phyloP scores from a whole-genome alignment of 2,113 vertebrate species.

The Sialia sialis region DNA sequence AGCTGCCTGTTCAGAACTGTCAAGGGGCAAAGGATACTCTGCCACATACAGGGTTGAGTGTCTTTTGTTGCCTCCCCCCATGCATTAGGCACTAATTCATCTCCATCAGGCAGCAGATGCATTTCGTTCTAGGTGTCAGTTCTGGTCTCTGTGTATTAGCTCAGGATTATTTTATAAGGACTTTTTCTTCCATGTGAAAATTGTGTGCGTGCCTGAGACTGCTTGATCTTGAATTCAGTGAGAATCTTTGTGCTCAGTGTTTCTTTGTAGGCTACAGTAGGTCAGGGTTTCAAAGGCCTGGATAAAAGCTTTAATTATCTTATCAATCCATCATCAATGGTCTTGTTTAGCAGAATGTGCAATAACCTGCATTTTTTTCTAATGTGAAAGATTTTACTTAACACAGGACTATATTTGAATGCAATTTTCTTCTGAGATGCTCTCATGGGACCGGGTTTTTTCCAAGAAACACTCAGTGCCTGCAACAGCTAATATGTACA shows the following conservation, averaged over 20 bases:
- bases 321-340: not conserved
- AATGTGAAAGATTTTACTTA: not conserved
- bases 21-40: not conserved
- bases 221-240: not conserved
- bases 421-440: not conserved
- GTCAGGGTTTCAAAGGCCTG: not conserved
- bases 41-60: fast-evolving
- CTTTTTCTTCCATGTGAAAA: not conserved
- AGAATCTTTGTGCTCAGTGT: not conserved
- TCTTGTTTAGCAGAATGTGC: not conserved
- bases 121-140: not conserved
- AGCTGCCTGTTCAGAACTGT: not conserved
- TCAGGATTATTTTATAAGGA: not conserved
- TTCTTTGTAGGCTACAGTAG: not conserved
- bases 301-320: not conserved
- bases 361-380: not conserved
- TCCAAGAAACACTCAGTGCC: not conserved
- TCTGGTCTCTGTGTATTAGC: not conserved
- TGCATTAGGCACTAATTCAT: not conserved
- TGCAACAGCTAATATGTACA: not conserved
- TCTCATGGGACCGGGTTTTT: not conserved
- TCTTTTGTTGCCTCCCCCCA: fast-evolving
- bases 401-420: not conserved
- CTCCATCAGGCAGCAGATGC: not conserved
- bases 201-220: not conserved